Evolutionary conservation across 2,888 invertebrate species (phyloP), one percentile per base, ranked within the genome.

Genomic region (Seladonia tumulorum): DNA sequence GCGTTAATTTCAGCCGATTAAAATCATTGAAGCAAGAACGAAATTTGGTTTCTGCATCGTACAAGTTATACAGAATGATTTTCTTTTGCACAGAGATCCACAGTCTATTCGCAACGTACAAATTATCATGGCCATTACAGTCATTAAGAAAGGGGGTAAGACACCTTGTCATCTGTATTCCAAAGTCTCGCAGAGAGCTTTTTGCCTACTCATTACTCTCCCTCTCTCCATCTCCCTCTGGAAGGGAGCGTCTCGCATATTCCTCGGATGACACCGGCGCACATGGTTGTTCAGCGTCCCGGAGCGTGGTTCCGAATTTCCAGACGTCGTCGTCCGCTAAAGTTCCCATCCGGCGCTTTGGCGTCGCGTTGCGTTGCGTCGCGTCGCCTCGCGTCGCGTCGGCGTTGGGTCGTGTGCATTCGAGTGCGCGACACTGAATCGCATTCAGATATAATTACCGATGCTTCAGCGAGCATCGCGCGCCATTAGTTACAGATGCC

Each of bases 401-500:
- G 12, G 12, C 53, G 49, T 35, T 47, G 53, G 73, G 47, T 53
- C 85, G 66, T 73, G 66, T 77, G 85, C 63, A 78, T 78, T 81
- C 81, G 39, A 77, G 77, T 45, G 72, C 35, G 79, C 76, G 70
- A 79, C 87, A 80, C 60, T 77, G 82, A 82, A 80, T 86, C 73
- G 87, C 86, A 74, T 87, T 86, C 82, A 87, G 87, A 86, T 87
- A 86, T 87, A 87, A 87, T 87, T 87, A 87, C 87, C 79, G 79
- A 79, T 76, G 82, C 82, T 79, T 87, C 87, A 82, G 57, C 63
- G 79, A 82, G 47, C 82, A 79, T 79, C 75, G 82, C 77, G 74
- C 87, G 75, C 79, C 87, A 86, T 87, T 87, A 87, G 86, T 87
- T 87, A 87, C 87, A 82, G 87, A 78, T 77, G 87, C 79, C 25